These are phyloP conservation scores for Drosophila mojavensis DNA, from an alignment of 1,140 invertebrate genomes.

Conservation along the genomic window DNA sequence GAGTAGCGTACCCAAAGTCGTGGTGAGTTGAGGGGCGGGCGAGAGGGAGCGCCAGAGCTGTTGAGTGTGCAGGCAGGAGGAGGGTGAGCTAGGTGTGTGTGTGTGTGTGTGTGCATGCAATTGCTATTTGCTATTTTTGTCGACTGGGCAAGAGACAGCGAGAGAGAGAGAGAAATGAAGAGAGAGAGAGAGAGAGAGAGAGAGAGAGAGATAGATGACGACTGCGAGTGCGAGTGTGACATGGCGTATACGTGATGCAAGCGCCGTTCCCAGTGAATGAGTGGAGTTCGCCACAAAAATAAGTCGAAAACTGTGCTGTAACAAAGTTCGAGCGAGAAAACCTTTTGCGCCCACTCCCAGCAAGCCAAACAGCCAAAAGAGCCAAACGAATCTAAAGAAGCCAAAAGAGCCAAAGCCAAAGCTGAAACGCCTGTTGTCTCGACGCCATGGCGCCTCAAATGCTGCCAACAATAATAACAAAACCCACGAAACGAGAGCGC, in stretches of 20 bases:
- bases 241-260: conserved; percentile 74
- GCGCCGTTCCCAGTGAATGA: conserved; percentile 35
- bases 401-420: conserved; percentile 38
- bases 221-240: conserved; percentile 28
- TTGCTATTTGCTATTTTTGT: conserved; percentile 70
- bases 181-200: background rate
- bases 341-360: conserved; percentile 60
- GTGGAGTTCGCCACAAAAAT: conserved; percentile 66
- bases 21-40: background rate
- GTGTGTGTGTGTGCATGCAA: conserved; percentile 31
- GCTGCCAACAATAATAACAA: conserved; percentile 83
- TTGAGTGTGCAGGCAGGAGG: conserved; percentile 1
- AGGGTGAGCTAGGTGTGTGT: background rate
- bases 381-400: conserved; percentile 10
- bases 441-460: conserved; percentile 79
- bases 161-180: background rate
- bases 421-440: conserved; percentile 80
- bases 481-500: conserved; percentile 78
- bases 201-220: background rate
- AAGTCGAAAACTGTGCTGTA: conserved; percentile 65
- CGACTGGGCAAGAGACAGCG: conserved; percentile 7
- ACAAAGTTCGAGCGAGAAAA: conserved; percentile 70
- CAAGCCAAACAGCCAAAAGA: conserved; percentile 4
- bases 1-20: conserved; percentile 20
- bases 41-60: background rate